Base-by-base conservation (phyloP, 2,113 vertebrate genomes). In the Antigone vipio region DNA sequence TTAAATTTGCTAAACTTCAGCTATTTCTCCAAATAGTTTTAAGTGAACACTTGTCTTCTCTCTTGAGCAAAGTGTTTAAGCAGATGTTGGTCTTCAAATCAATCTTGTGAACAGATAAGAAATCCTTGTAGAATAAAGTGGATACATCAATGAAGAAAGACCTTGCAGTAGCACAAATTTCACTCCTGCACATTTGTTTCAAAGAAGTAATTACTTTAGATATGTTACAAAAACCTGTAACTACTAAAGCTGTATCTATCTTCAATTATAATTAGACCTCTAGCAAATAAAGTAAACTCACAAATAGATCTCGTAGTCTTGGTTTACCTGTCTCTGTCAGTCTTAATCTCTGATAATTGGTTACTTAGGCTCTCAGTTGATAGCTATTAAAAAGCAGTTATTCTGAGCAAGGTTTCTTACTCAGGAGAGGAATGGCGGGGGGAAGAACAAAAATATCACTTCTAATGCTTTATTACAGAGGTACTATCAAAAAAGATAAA, bases 191-290 rank as follows among this genome's bases (percentile, higher is more conserved):
- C 67, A 35, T 59, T 95, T 78, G 80, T 89, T 96, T 94, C 52
- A 64, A 72, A 95, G 49, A 76, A 85, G 52, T 91, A 95, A 96
- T 97, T 97, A 88, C 53, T 88, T 91, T 49, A 66, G 75, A 94
- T 92, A 89, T 83, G 62, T 69, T 96, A 89, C 49, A 85, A 88
- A 85, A 45, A 0, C 9, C 49, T 73, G 12, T 73, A 94, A 87
- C 50, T 69, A 56, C 74, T 89, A 91, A 87, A 92, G 22, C 44
- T 44, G n/a, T 85, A 62, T 83, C 63, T 82, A 22, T 29, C 79
- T 91, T 95, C 82, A 85, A 35, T 95, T 95, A 55, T 59, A 97
- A 90, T 93, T 92, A 92, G 53, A 85, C 47, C 12, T 88, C 49
- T 45, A 67, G 30, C 53, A 96, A 93, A 84, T 52, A 68, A 95